Evolutionary conservation across 2,888 invertebrate species (phyloP).

Genomic region (Ochropleura leucogaster): DNA sequence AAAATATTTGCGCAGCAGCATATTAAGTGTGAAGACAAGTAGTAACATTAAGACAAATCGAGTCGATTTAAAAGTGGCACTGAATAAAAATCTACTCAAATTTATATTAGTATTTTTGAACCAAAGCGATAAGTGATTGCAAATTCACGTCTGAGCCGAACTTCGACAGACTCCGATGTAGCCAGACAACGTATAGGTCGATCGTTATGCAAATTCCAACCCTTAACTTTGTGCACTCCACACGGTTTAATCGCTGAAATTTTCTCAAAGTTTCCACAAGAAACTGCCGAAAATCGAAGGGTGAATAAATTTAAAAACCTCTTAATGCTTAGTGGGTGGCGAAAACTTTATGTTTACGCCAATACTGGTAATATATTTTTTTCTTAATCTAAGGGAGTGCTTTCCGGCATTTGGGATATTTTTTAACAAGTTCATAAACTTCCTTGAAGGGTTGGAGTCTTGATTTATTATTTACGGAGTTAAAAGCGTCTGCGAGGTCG

Average conservation of each 20-base stretch:
- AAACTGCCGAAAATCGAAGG: conserved; percentile 85
- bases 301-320: conserved; percentile 90
- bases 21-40: not conserved
- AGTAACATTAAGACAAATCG: not conserved
- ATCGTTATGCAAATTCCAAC: conserved; percentile 88
- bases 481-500: conserved; percentile 64
- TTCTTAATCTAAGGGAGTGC: conserved; percentile 78
- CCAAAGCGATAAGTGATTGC: conserved; percentile 62
- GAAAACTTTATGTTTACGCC: conserved; percentile 84
- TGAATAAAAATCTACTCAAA: conserved; percentile 22
- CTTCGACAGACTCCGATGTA: conserved; percentile 51
- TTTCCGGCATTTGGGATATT: conserved; percentile 68
- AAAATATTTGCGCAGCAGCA: no score
- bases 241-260: conserved; percentile 86
- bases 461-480: conserved; percentile 71
- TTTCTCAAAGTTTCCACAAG: conserved; percentile 82
- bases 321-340: conserved; percentile 85
- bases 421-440: conserved; percentile 73
- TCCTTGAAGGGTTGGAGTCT: conserved; percentile 65
- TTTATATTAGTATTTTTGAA: conserved; percentile 26
- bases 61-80: conserved; percentile 11
- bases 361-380: conserved; percentile 73
- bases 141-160: conserved; percentile 46
- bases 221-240: conserved; percentile 86
- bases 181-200: conserved; percentile 68